Conservation (phyloP, 2,113 vertebrate species). For the Hydrolagus affinis region DNA sequence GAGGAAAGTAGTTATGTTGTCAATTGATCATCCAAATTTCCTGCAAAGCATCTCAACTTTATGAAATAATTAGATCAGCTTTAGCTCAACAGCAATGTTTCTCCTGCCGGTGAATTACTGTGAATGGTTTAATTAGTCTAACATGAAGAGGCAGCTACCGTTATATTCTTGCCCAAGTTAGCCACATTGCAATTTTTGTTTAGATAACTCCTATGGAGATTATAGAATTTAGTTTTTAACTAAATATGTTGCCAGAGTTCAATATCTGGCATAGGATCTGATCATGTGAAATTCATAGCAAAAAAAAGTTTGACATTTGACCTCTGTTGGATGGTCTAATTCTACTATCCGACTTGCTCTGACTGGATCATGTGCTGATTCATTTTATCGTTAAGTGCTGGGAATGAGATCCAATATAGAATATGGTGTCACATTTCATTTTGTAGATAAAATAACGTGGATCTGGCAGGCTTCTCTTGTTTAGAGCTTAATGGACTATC, state of each 20-base stretch:
- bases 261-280: background rate
- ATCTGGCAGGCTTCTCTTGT: background rate
- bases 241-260: background rate
- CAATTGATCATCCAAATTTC: background rate
- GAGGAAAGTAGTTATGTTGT: background rate
- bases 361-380: background rate
- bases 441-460: background rate
- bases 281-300: constrained; percentile 5
- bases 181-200: background rate
- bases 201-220: background rate
- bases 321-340: background rate
- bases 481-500: background rate
- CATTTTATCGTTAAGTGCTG: background rate
- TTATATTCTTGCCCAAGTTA: background rate
- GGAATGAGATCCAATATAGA: constrained; percentile 1
- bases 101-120: background rate
- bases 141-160: background rate
- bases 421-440: constrained; percentile 7
- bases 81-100: background rate
- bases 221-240: background rate
- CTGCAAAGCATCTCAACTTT: background rate
- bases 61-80: background rate
- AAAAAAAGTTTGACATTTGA: constrained; percentile 17
- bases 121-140: background rate
- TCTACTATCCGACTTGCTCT: background rate